Conservation (phyloP, 2,888 invertebrate genomes). For the Machimus rusticus region DNA sequence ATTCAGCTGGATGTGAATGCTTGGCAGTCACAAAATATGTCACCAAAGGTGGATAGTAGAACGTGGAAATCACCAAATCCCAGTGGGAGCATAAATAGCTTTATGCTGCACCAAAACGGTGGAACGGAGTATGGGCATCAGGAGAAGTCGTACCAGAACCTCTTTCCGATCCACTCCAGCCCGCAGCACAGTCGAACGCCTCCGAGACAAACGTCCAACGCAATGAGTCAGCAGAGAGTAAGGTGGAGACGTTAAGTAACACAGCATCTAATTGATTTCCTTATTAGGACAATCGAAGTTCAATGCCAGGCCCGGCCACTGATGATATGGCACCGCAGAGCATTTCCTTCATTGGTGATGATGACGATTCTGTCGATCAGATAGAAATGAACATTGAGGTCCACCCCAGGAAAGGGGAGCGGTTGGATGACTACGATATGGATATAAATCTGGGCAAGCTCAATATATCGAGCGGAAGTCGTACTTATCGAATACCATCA, state of each 20-base stretch:
- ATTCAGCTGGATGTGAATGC: constrained; percentile 59
- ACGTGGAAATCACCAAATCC: constrained; percentile 62
- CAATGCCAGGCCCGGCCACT: constrained; percentile 66
- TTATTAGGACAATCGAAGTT: constrained; percentile 52
- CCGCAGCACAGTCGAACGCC: constrained; percentile 71
- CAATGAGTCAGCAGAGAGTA: constrained; percentile 48
- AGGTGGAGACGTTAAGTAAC: not conserved
- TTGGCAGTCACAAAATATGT: constrained; percentile 58
- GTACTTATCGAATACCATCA: constrained; percentile 89
- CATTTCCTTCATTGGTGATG: constrained; percentile 86
- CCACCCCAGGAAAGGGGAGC: constrained; percentile 53
- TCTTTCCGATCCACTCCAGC: constrained; percentile 67
- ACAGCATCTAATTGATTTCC: not conserved
- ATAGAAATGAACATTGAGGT: constrained; percentile 61
- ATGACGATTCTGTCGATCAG: constrained; percentile 64
- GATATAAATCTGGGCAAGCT: constrained; percentile 76
- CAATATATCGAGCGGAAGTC: constrained; percentile 85
- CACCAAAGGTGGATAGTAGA: constrained; percentile 58
- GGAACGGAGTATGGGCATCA: constrained; percentile 68
- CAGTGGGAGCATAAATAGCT: constrained; percentile 57
- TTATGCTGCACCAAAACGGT: constrained; percentile 76
- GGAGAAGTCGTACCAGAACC: constrained; percentile 63
- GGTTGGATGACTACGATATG: constrained; percentile 62
- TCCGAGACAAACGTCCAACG: constrained; percentile 67
- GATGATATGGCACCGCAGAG: constrained; percentile 92